Base-by-base conservation (phyloP, 2,113 vertebrate genomes). In the Hippopotamus amphibius region DNA sequence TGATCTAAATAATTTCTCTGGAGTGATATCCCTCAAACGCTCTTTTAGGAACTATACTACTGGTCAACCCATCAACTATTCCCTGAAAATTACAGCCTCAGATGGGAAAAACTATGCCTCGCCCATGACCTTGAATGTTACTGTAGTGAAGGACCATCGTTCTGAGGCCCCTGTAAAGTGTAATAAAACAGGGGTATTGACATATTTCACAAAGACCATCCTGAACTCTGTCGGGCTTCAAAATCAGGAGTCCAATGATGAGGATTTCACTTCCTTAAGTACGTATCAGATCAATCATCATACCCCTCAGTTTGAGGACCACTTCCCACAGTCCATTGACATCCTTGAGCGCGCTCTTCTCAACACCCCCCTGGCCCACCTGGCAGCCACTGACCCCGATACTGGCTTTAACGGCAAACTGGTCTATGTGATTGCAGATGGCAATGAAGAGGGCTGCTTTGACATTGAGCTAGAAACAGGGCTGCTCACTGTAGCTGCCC, bases 391-490 rank as follows among this genome's bases (percentile, higher is more conserved):
- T 2, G 99, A 99, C 95, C 95, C 98, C 4, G 99, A 99, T 96
- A 95, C 99, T 14, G 99, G 99, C 43, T 99, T 99, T 85, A 99
- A 99, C 28, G 99, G 99, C 43, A 99, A 99, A 94, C 93, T 99
- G 71, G 99, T 99, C 72, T 99, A 99, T 37, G 98, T 98, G 77
- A 99, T 99, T 89, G 98, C 99, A 57, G 99, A 98, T n/a, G 99
- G 99, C 89, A 99, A 99, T 15, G 99, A 99, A 17, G 99, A 99
- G 28, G 99, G 99, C 24, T 99, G 99, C 93, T 99, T 99, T 98
- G 98, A 98, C 72, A 99, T 99, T 86, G 99, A 99, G 91, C 98
- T 98, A 37, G 99, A 99, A 96, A 98, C 99, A 2, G 99, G 99
- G n/a, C 98, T 99, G 9, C 99, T 99, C 72, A 97, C 93, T 11